A percentile compares a stretch with the other conserved stretches of the same genome.
phyloP scores from a whole-genome alignment of 2,113 vertebrate species.

The Rhea pennata region DNA sequence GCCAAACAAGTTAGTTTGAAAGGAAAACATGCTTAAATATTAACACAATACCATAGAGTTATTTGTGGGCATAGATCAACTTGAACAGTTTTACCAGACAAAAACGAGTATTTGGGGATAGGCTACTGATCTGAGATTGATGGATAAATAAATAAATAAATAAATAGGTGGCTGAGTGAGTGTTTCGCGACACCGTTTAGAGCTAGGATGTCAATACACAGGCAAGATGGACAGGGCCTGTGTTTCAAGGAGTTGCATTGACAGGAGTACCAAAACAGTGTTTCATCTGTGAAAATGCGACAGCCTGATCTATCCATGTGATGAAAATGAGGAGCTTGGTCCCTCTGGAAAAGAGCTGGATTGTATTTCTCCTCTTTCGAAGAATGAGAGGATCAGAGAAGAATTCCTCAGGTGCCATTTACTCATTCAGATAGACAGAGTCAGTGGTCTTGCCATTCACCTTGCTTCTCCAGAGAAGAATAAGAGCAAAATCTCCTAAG shows the following conservation, averaged over 20 bases:
- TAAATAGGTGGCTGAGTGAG: neutral
- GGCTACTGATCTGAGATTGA: neutral
- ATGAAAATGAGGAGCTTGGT: neutral
- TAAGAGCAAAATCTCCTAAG: neutral
- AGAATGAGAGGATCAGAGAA: neutral
- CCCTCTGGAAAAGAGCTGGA: neutral
- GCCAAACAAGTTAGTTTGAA: neutral
- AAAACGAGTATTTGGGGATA: neutral
- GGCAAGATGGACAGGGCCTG: neutral
- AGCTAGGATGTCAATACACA: neutral
- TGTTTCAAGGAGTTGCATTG: rapidly evolving
- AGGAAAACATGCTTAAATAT: neutral
- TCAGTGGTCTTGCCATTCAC: neutral
- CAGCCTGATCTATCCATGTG: rapidly evolving
- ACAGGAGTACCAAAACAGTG: neutral
- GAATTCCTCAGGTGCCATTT: neutral
- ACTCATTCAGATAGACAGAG: neutral
- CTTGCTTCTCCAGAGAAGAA: neutral
- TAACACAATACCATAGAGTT: neutral
- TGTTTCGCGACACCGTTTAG: neutral
- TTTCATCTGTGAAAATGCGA: neutral
- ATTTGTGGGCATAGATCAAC: rapidly evolving
- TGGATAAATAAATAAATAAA: neutral
- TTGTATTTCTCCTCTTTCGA: neutral
- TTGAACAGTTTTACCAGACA: neutral